Base-by-base conservation (phyloP, 2,888 invertebrate species). In the Dromius quadrimaculatus region DNA sequence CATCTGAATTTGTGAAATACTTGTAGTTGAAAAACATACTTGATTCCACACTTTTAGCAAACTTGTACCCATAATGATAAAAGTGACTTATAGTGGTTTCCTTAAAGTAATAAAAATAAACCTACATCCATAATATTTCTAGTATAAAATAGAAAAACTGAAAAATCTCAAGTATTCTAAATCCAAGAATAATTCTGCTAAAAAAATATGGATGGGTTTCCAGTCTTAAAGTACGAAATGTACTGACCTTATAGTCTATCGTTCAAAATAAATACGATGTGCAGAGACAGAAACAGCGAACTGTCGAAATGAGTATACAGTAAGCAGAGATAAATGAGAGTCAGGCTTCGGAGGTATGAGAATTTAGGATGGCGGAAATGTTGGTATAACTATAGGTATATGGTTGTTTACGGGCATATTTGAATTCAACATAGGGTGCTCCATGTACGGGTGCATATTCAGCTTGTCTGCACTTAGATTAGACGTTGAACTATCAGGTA, bases 371-470 rank as follows among this genome's bases (percentile, higher is more conserved):
- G 82, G 82, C 75, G 82, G 83, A 76, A 83, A 83, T 8, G 82
- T 82, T 45, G 83, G 82, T 75, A 83, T 83, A 72, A 82, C 81
- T 72, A 83, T 81, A 61, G 82, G 82, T 81, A 83, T 81, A 74
- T 83, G 81, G 68, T 79, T 80, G 75, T 80, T 83, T 62, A 82
- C 78, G 72, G 80, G 75, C 70, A 79, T 78, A 71, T 77, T 80
- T 41, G 80, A 74, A 76, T 81, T 81, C 75, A 81, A 77, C 75
- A 82, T 82, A 32, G 82, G 78, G 75, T 82, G 82, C 76, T 83
- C 82, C 74, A 82, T 82, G 76, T 81, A 82, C 36, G 82, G 79
- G 62, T 70, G 70, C 81, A 82, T 82, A 72, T 81, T 82, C 74
- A 83, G 76, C 75, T 83, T 82, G 76, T 82, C 81, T 76, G 81